These are phyloP conservation scores for Drosophila carrolli DNA, from an alignment of 1,140 invertebrate species.

Conservation along the genomic window DNA sequence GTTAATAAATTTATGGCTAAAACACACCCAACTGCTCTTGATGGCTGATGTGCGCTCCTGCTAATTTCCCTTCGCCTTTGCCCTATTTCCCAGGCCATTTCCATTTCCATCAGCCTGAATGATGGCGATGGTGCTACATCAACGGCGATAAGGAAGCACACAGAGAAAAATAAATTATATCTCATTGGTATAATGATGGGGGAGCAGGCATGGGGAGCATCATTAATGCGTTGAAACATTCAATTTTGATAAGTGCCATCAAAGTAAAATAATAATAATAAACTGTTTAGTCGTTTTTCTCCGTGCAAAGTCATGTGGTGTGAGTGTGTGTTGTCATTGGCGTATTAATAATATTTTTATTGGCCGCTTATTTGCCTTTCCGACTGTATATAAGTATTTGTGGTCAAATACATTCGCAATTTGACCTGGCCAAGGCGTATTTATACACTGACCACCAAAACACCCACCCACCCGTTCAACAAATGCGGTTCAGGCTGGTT, in stretches of 20 bases:
- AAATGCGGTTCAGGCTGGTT: constrained; percentile 9
- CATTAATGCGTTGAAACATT: constrained; percentile 7
- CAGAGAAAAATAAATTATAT: constrained; percentile 25
- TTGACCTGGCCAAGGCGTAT: constrained; percentile 39
- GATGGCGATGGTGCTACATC: constrained; percentile 25
- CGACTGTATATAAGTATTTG: constrained; percentile 16
- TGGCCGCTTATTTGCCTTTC: constrained; percentile 74
- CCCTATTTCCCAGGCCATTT: constrained; percentile 23
- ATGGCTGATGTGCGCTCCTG: constrained; percentile 34
- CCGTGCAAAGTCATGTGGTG: not conserved
- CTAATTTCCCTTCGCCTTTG: constrained; percentile 41
- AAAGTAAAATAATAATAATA: constrained; percentile 12
- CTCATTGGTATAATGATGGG: constrained; percentile 1
- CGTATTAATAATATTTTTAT: constrained; percentile 81
- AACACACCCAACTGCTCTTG: constrained; percentile 74
- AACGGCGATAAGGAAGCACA: constrained; percentile 21
- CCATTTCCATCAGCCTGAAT: constrained; percentile 27
- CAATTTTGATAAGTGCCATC: constrained; percentile 39
- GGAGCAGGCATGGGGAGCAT: not conserved
- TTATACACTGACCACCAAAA: not conserved
- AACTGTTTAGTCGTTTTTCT: not conserved
- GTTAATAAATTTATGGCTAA: constrained; percentile 81
- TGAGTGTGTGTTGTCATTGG: constrained; percentile 50
- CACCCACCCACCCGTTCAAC: not conserved
- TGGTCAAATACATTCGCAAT: constrained; percentile 33